Evolutionary conservation across 2,113 vertebrate species (phyloP).

Genomic region (Smithornis capensis): DNA sequence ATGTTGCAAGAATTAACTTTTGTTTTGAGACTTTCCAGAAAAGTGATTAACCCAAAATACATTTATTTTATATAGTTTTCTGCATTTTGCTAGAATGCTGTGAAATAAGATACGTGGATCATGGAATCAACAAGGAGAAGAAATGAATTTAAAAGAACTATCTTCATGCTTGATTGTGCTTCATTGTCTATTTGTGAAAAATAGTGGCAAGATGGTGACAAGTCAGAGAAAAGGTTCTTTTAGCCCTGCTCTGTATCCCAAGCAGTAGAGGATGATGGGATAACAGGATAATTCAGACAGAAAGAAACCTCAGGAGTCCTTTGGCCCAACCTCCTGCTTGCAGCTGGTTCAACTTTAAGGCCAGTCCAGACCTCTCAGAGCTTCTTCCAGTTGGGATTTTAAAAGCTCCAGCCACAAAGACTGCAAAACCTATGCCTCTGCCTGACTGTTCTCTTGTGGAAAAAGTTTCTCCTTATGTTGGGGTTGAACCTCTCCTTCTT

Average conservation of each 20-base stretch:
- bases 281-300: not conserved
- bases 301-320: not conserved
- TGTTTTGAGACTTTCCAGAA: not conserved
- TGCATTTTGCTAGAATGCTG: not conserved
- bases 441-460: not conserved
- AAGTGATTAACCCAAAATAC: not conserved
- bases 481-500: not conserved
- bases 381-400: not conserved
- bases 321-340: not conserved
- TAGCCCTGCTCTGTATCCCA: not conserved
- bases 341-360: not conserved
- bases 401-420: not conserved
- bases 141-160: not conserved
- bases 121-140: not conserved
- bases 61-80: not conserved
- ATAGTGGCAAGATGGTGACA: not conserved
- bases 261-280: not conserved
- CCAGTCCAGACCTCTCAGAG: not conserved
- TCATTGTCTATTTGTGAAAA: not conserved
- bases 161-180: not conserved
- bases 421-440: not conserved
- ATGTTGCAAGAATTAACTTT: not conserved
- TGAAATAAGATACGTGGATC: not conserved
- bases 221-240: not conserved
- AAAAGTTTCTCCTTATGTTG: not conserved